Conservation (phyloP, 2,113 vertebrate genomes). For the Leptosomus discolor region DNA sequence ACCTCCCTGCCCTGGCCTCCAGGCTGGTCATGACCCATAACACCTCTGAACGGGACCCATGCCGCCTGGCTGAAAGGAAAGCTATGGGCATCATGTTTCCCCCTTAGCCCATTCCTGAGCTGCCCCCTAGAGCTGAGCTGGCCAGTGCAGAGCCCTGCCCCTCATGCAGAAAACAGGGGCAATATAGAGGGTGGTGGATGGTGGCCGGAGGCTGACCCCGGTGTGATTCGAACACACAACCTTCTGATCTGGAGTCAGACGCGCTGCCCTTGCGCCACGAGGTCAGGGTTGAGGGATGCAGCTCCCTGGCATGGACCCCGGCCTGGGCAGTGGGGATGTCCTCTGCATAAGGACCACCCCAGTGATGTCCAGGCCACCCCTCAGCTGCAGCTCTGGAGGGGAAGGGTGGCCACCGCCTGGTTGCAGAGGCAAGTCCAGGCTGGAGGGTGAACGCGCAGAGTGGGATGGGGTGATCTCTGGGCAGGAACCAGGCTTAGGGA, state of each 20-base stretch:
- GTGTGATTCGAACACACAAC: background rate
- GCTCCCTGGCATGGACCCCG: rapidly evolving
- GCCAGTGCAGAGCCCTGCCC: background rate
- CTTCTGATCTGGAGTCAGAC: slow-evolving; percentile 8
- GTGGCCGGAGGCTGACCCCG: background rate
- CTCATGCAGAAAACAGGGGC: background rate
- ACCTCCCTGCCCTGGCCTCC: too few species aligned
- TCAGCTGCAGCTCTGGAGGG: background rate
- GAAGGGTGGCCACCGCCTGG: background rate
- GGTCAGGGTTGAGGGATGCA: rapidly evolving
- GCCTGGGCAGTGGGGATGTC: background rate
- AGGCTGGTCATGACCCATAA: too few species aligned
- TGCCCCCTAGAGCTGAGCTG: rapidly evolving
- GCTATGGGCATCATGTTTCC: background rate
- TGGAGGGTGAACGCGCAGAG: rapidly evolving
- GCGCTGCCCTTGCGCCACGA: background rate
- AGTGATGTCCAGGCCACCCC: rapidly evolving
- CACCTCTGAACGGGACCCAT: too few species aligned
- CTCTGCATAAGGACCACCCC: rapidly evolving
- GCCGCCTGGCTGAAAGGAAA: background rate
- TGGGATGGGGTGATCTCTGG: too few species aligned
- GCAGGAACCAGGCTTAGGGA: background rate
- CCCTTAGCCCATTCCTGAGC: background rate
- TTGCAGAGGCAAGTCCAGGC: background rate
- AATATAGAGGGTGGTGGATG: rapidly evolving